Percentiles rank a stretch among this genome's conserved stretches.
phyloP scores from a whole-genome alignment of 2,888 invertebrate genomes.

The Lasioglossum villosulum region DNA sequence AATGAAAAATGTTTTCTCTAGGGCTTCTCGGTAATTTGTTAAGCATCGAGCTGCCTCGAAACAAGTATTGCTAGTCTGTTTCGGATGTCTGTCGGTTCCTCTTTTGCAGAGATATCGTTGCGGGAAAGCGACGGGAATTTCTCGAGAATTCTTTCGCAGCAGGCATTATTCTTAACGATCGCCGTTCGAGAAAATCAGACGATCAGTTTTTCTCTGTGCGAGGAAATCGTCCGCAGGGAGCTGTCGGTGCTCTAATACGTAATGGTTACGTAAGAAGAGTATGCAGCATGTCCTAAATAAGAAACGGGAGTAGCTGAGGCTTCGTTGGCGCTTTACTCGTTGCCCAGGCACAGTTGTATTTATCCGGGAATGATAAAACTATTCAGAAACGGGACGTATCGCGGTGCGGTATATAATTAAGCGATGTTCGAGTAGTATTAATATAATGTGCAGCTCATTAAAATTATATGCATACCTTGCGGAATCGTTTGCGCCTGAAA shows the following conservation, averaged over 20 bases:
- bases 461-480: background rate
- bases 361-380: background rate
- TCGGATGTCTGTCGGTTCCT: background rate
- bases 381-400: background rate
- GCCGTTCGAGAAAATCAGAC: background rate
- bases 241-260: background rate
- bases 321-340: background rate
- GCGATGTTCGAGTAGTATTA: background rate
- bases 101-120: background rate
- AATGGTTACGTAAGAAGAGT: constrained; percentile 18
- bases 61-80: background rate
- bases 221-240: background rate
- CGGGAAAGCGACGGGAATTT: background rate
- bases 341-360: background rate
- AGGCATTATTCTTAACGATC: background rate
- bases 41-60: background rate
- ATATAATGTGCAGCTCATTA: background rate
- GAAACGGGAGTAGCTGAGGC: background rate
- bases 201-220: background rate
- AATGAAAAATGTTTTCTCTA: too few species aligned
- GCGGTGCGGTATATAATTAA: background rate
- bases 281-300: background rate
- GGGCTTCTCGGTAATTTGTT: background rate
- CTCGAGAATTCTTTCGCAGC: background rate
- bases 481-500: background rate